Base-by-base conservation (phyloP, 2,888 invertebrate species). In the Pyrgus malvae region DNA sequence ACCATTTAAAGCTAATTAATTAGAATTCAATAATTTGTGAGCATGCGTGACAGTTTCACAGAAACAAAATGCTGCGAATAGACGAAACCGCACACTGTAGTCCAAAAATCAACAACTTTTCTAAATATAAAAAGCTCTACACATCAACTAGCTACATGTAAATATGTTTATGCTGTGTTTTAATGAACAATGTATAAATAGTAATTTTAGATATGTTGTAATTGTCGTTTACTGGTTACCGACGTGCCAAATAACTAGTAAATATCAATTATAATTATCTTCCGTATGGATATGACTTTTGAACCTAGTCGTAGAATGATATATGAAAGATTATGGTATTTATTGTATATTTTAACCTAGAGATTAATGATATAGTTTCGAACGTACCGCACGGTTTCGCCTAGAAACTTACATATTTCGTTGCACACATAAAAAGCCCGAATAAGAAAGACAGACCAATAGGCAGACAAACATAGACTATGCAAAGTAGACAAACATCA, bases 381-480 rank as follows among this genome's bases (percentile, higher is more conserved):
- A 27, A 37, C n/a, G 25, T 44, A 27, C 17, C 5, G 8, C 25
- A 44, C 51, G 37, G 51, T 44, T 37, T 14, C 51, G 51, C 51
- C 55, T 27, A 49, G 6, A 60, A 27, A 42, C 23, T 42, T 44
- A 50, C 55, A 70, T 68, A 76, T 68, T 78, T 83, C 83, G 83
- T 83, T 83, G 83, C 80, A 80, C 71, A 79, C n/a, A n/a, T n/a
- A 76, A 63, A 75, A 81, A 76, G 76, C 65, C 74, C 70, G 70
- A 72, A 69, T 65, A 17, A 58, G 60, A 64, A 65, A 66, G 42
- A 11, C 48, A 17, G 27, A 42, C 17, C 25, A 41, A 48, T 48
- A 29, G 37, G 27, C 29, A 48, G 33, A 29, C 41, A 14, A 46
- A 53, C 11, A 46, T 62, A 62, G 63, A 58, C 64, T 68, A 64